Conservation (phyloP, 2,797 vertebrate genomes). For the Petrocephalus sullivani region DNA sequence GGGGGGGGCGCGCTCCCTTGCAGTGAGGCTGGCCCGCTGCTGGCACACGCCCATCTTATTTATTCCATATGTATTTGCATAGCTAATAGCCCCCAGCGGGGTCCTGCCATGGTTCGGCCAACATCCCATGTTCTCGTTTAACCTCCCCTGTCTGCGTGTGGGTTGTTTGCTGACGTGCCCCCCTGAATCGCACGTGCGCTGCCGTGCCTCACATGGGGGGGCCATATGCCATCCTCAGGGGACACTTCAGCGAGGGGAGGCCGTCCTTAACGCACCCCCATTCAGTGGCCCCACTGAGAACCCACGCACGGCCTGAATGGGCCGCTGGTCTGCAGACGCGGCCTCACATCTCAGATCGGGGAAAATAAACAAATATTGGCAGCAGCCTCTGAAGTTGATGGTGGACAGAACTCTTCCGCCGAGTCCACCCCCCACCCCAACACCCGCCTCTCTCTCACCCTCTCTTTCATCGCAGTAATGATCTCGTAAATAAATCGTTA, state of each 20-base stretch:
- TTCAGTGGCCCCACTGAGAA: not conserved
- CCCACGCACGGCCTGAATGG: not conserved
- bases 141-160: constrained; percentile 22
- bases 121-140: constrained; percentile 26
- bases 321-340: constrained; percentile 37
- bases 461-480: constrained; percentile 11
- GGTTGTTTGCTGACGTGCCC: constrained; percentile 18
- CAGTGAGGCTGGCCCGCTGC: constrained; percentile 2
- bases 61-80: constrained; percentile 30
- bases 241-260: constrained; percentile 13
- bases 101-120: constrained; percentile 15
- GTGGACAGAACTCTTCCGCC: constrained; percentile 23
- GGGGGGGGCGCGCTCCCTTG: not conserved
- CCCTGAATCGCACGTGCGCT: constrained; percentile 21
- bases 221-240: not conserved
- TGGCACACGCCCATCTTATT: constrained; percentile 21
- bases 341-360: constrained; percentile 13
- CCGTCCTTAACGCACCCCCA: constrained; percentile 10
- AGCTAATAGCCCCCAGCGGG: constrained; percentile 23
- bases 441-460: not conserved
- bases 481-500: constrained; percentile 15
- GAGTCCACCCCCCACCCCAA: not conserved
- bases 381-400: constrained; percentile 14
- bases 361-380: constrained; percentile 26
- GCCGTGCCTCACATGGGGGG: not conserved